A percentile compares a stretch with the other conserved stretches of the same genome.
phyloP scores from a whole-genome alignment of 2,797 vertebrate species.

The Sandelia bainsii region DNA sequence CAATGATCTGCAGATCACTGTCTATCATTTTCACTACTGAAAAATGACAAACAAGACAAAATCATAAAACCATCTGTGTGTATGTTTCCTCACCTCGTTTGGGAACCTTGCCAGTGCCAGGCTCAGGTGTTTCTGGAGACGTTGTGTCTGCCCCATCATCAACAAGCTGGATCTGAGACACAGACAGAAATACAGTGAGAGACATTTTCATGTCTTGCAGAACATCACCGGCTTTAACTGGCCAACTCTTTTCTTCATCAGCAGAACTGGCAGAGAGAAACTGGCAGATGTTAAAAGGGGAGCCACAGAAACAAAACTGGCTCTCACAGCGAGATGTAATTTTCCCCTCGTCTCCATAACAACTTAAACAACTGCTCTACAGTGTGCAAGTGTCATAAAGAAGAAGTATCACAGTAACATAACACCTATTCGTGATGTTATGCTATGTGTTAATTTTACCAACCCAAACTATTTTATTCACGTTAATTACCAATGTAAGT shows the following conservation, averaged over 20 bases:
- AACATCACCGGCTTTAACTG: neutral
- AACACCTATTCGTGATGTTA: slow-evolving; percentile 2
- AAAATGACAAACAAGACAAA: slow-evolving; percentile 9
- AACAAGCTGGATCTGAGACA: slow-evolving; percentile 92
- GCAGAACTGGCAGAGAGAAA: slow-evolving; percentile 8
- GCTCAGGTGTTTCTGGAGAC: slow-evolving; percentile 95
- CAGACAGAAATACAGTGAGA: neutral
- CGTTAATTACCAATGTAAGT: no score
- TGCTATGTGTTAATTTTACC: no score
- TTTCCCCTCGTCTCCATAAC: slow-evolving; percentile 19
- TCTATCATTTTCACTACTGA: neutral
- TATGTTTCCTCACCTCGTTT: slow-evolving; percentile 88
- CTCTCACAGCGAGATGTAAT: neutral
- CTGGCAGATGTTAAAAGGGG: neutral
- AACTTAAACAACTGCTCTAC: slow-evolving; percentile 13
- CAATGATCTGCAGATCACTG: slow-evolving; percentile 5
- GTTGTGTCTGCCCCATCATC: slow-evolving; percentile 95
- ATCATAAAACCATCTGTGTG: neutral
- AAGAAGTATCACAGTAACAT: slow-evolving; percentile 9
- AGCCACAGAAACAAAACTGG: slow-evolving; percentile 1
- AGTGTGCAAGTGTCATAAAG: slow-evolving; percentile 14
- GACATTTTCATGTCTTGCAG: neutral
- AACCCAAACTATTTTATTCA: no score
- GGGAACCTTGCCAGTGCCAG: slow-evolving; percentile 85
- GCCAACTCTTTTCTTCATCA: neutral